A percentile compares a stretch with the other conserved stretches of the same genome.
Conservation (phyloP, 1,140 invertebrate species). For the Temnothorax nylanderi region DNA sequence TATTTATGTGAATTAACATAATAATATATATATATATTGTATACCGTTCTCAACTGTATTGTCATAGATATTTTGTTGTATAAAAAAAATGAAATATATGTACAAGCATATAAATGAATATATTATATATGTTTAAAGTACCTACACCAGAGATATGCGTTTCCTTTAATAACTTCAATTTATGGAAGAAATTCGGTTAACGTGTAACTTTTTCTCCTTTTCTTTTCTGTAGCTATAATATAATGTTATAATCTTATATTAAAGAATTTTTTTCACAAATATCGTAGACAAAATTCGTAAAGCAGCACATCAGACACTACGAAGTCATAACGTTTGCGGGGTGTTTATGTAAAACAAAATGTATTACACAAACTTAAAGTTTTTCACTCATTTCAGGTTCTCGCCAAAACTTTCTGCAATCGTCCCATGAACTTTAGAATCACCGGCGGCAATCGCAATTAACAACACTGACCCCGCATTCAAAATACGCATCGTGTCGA, state of each 20-base stretch:
- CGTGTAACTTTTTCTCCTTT: neutral
- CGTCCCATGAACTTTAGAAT: neutral
- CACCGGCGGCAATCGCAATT: neutral
- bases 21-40: slow-evolving; percentile 77
- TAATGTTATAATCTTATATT: neutral
- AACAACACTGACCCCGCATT: neutral
- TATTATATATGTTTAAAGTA: slow-evolving; percentile 85
- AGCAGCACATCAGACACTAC: no score
- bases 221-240: neutral
- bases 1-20: slow-evolving; percentile 73
- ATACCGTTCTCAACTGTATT: slow-evolving; percentile 81
- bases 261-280: neutral
- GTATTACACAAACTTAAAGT: no score
- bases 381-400: no score
- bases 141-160: neutral
- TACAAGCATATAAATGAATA: slow-evolving; percentile 84
- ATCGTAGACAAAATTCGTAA: no score
- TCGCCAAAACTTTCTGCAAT: no score
- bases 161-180: neutral
- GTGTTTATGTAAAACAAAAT: no score
- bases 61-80: slow-evolving; percentile 85
- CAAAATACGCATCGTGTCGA: neutral
- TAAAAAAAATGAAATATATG: slow-evolving; percentile 78
- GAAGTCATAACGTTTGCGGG: no score
- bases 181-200: neutral